Evolutionary conservation across 1,140 invertebrate genomes (phyloP).

Genomic region (Drosophila willistoni): DNA sequence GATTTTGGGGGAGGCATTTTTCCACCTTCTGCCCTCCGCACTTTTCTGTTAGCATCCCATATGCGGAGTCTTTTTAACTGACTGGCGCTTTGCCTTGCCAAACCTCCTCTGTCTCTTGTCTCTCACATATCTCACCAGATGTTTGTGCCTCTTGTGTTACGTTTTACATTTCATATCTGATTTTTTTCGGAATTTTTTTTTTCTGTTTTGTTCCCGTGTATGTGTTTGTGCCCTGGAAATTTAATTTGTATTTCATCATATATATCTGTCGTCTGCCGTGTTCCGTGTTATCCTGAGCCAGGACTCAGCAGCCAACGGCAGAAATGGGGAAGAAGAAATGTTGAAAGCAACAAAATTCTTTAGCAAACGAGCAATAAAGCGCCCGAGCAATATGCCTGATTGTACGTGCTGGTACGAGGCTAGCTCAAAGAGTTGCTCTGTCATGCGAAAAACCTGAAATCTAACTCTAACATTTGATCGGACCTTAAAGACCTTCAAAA

Average conservation of each 20-base stretch:
- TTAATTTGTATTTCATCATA: conserved; percentile 82
- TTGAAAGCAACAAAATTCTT: conserved; percentile 49
- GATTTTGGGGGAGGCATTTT: conserved; percentile 1
- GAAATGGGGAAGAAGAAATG: conserved; percentile 35
- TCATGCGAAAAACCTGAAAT: too few species aligned
- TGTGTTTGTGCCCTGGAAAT: conserved; percentile 58
- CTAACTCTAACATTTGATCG: too few species aligned
- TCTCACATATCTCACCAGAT: not conserved
- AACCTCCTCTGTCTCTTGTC: not conserved
- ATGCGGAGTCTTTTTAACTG: conserved; percentile 17
- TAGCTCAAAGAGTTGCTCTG: not conserved
- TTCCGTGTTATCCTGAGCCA: conserved; percentile 10
- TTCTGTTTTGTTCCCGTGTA: conserved; percentile 14
- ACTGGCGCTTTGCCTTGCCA: conserved; percentile 1
- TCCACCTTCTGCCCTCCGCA: not conserved
- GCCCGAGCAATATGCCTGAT: conserved; percentile 10
- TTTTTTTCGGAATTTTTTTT: conserved; percentile 38
- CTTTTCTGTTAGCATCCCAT: conserved; percentile 1
- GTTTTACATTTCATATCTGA: conserved; percentile 80
- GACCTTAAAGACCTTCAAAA: too few species aligned
- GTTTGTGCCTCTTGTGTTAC: conserved; percentile 40
- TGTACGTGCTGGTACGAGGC: not conserved
- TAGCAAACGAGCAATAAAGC: conserved; percentile 68
- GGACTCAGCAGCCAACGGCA: conserved; percentile 22
- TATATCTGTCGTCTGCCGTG: conserved; percentile 46